A percentile compares a stretch with the other conserved stretches of the same genome.
These are phyloP conservation scores for Rhogogaster chlorosoma DNA, from an alignment of 2,888 invertebrate species.

Conservation along the genomic window DNA sequence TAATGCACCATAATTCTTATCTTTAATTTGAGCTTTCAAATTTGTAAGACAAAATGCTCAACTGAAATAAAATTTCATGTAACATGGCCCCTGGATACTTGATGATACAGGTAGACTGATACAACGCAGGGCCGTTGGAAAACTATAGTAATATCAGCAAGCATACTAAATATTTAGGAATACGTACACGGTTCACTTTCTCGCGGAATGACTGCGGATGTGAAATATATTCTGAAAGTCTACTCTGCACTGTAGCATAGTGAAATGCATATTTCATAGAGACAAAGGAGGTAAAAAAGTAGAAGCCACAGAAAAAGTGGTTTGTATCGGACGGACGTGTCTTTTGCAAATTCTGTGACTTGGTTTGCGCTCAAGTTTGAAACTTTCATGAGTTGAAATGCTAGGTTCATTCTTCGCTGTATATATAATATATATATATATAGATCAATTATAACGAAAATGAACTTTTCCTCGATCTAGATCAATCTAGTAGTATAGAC, in stretches of 20 bases:
- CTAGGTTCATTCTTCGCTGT: neutral
- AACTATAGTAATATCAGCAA: constrained; percentile 28
- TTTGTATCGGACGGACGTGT: constrained; percentile 27
- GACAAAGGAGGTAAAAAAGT: constrained; percentile 21
- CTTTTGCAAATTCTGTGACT: neutral
- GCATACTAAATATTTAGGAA: constrained; percentile 32
- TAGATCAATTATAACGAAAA: neutral
- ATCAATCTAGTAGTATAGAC: neutral
- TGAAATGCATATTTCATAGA: constrained; percentile 43
- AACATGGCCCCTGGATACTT: neutral
- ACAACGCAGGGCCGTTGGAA: constrained; percentile 11
- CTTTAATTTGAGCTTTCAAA: neutral
- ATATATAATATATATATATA: no score
- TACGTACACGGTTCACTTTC: constrained; percentile 11
- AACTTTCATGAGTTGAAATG: neutral
- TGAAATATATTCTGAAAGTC: constrained; percentile 24
- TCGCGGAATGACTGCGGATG: constrained; percentile 22
- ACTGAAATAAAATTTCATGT: neutral
- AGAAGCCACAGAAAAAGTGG: constrained; percentile 27
- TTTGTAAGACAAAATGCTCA: neutral
- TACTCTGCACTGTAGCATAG: constrained; percentile 30
- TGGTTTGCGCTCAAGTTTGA: neutral
- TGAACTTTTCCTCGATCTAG: neutral
- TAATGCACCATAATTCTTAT: neutral
- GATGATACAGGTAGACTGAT: neutral